A percentile compares a stretch with the other conserved stretches of the same genome.
These are phyloP conservation scores for Ophiothrix spiculata DNA, from an alignment of 35 echinoderm and acorn worm genomes.

Conservation along the genomic window DNA sequence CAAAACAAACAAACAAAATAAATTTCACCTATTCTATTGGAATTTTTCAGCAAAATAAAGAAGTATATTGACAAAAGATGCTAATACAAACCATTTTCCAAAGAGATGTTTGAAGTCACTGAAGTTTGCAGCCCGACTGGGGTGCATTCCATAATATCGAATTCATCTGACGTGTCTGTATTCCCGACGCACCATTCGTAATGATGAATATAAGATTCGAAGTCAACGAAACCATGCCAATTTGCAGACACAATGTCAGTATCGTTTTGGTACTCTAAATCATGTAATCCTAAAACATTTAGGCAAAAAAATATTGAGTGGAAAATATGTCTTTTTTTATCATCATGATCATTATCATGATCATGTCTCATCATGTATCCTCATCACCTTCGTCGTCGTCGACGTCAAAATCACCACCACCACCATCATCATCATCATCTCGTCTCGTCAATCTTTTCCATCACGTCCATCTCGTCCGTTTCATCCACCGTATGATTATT, in stretches of 20 bases:
- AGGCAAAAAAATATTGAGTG: no score
- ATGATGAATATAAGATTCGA: conserved; percentile 14
- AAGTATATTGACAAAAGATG: background rate
- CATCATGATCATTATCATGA: no score
- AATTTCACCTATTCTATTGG: background rate
- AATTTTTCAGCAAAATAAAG: background rate
- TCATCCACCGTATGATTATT: no score
- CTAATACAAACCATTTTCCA: conserved; percentile 16
- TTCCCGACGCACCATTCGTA: conserved; percentile 26
- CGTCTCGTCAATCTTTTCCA: no score
- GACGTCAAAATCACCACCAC: no score
- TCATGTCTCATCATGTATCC: no score
- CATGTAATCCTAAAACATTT: conserved; percentile 19
- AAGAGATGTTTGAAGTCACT: background rate
- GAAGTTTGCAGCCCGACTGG: background rate
- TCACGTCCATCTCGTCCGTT: no score
- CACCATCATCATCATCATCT: no score
- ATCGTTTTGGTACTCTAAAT: conserved; percentile 9
- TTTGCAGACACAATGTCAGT: background rate
- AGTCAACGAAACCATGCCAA: conserved; percentile 25
- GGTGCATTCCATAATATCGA: background rate
- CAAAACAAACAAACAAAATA: no score
- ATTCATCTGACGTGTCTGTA: background rate
- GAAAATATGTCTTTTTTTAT: no score
- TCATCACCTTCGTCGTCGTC: no score